Base-by-base conservation (phyloP, 2,797 vertebrate species). In the Enteromius mattozi region DNA sequence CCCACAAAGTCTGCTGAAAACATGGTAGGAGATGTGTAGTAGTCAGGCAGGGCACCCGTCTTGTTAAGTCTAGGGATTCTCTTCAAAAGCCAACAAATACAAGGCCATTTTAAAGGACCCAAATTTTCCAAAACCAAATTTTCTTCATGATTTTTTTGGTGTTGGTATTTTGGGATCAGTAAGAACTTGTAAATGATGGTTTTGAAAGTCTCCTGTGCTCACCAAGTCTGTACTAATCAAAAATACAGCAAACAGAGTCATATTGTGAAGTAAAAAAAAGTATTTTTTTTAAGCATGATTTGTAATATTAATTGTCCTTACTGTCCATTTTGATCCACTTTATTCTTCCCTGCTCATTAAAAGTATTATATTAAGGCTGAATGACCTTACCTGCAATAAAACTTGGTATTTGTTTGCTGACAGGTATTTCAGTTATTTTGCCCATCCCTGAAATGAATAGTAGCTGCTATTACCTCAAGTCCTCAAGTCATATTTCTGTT, bases 1-100 rank as follows among this genome's bases (percentile, higher is more conserved):
- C 14, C 71, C 27, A 35, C 70, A 49, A 12, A 21, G 81, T 75
- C 56, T 51, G 30, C 37, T 75, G 70, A 51, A 75, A 75, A 66
- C 42, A 49, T 65, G 56, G 45, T 82, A 27, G 56, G 19, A 17
- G 27, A 37, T 75, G 9, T 37, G 59, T 82, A 65, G 59, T 49
- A 21, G 12, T 51, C 9, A 42, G 40, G 40, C 16, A 9, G 45
- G n/a, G 16, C 30, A 61, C 12, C 24, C 4, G 10, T 75, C 33
- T 51, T 42, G 35, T 65, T 37, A 49, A 7, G 21, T 74, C 59
- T 82, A 70, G 19, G 17, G 81, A 51, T 19, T 82, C 21, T 74
- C 4, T 74, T 10, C 19, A 49, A 65, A 16, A 13, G 21, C 59
- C 21, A 63, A 82, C 10, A 9, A n/a, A 65, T 37, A 35, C 13